Evolutionary conservation across 2,888 invertebrate species (phyloP).

Genomic region (Napeogenes inachia): DNA sequence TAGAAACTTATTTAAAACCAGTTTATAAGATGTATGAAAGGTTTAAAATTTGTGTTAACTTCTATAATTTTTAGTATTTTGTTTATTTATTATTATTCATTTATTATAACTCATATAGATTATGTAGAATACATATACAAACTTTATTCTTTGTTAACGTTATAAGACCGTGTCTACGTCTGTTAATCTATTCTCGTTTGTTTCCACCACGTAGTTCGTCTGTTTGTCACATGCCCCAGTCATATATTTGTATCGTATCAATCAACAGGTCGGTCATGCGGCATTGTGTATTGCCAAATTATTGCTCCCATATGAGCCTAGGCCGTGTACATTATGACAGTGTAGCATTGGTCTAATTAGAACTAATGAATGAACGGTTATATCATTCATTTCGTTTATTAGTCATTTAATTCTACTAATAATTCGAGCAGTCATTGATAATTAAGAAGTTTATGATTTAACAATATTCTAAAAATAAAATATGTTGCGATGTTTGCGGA

Average conservation of each 20-base stretch:
- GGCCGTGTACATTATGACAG: neutral
- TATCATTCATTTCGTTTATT: neutral
- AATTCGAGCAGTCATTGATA: neutral
- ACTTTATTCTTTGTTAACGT: too few species aligned
- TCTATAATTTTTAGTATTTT: neutral
- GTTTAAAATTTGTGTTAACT: neutral
- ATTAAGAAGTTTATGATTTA: neutral
- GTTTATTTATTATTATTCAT: neutral
- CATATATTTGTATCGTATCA: constrained; percentile 12
- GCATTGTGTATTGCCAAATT: constrained; percentile 10
- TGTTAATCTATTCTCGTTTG: neutral
- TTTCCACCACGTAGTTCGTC: neutral
- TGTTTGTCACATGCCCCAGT: constrained; percentile 9
- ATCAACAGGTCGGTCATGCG: constrained; percentile 2
- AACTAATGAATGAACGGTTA: constrained; percentile 13
- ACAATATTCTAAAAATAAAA: neutral
- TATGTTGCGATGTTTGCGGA: neutral
- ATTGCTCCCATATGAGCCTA: constrained; percentile 3
- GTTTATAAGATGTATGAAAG: neutral
- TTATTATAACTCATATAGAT: too few species aligned
- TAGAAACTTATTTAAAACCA: neutral
- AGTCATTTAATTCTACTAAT: neutral
- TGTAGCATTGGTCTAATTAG: constrained; percentile 1
- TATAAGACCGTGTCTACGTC: neutral
- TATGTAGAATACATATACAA: too few species aligned